Evolutionary conservation across 2,797 vertebrate genomes (phyloP).

Genomic region (Chaunax sp.): DNA sequence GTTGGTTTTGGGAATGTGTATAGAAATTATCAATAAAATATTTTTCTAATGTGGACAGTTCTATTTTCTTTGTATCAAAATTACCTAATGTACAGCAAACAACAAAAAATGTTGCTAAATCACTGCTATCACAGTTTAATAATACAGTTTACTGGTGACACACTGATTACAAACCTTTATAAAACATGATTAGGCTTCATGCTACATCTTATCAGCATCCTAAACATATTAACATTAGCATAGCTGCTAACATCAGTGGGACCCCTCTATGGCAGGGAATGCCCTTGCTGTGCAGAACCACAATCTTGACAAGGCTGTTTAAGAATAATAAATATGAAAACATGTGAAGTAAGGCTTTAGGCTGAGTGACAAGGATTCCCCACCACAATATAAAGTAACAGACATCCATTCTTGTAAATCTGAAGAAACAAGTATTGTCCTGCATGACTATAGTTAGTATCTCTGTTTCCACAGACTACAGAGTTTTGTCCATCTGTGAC

Average conservation of each 20-base stretch:
- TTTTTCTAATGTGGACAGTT: conserved; percentile 44
- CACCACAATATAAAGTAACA: neutral
- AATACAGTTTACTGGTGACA: too few relatives aligned
- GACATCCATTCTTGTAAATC: neutral
- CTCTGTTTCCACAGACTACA: too few relatives aligned
- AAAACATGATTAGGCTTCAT: neutral
- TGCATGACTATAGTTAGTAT: too few relatives aligned
- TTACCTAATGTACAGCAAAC: neutral
- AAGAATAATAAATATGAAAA: neutral
- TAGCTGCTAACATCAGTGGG: neutral
- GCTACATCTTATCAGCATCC: neutral
- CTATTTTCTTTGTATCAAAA: conserved; percentile 6
- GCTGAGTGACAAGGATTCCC: neutral
- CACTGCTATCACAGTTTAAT: neutral
- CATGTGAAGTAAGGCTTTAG: neutral
- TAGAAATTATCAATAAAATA: conserved; percentile 49
- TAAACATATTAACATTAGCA: neutral
- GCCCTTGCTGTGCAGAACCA: neutral
- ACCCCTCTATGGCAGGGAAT: too few relatives aligned
- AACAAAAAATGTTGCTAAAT: neutral
- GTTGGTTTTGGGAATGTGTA: conserved; percentile 8
- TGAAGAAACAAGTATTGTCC: too few relatives aligned
- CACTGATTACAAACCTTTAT: too few relatives aligned
- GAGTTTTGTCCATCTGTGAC: too few relatives aligned
- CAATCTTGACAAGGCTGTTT: neutral